Conservation (phyloP, 2,113 vertebrate species). For the Chamaetylas fuelleborni region DNA sequence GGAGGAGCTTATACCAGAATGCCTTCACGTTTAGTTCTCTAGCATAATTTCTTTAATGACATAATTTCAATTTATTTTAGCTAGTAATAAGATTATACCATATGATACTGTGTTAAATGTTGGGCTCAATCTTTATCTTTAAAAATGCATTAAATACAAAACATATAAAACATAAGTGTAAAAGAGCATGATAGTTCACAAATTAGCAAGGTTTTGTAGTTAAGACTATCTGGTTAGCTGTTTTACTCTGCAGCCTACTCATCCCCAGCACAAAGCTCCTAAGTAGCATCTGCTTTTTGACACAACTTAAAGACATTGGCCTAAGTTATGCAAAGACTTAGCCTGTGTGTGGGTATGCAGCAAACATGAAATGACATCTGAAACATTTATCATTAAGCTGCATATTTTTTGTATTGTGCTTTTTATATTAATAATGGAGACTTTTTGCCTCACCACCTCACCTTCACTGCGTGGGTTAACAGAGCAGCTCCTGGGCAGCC, state of each 20-base stretch:
- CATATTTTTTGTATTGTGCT: background rate
- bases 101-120: conserved; percentile 37
- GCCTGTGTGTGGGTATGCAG: background rate
- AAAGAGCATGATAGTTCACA: background rate
- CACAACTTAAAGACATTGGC: background rate
- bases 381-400: conserved; percentile 1
- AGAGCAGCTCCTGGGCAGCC: background rate
- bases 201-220: conserved; percentile 32
- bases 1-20: background rate
- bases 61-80: conserved; percentile 9
- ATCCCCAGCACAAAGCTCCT: background rate
- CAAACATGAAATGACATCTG: background rate
- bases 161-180: background rate
- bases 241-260: conserved; percentile 23
- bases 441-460: background rate
- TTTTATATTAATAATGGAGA: background rate
- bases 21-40: background rate
- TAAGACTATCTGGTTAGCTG: conserved; percentile 36
- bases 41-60: background rate
- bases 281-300: conserved; percentile 24
- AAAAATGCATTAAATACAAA: background rate
- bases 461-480: background rate
- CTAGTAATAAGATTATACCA: conserved; percentile 2
- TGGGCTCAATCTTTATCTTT: conserved; percentile 13
- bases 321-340: conserved; percentile 6